Evolutionary conservation across 2,888 invertebrate genomes (phyloP).

Genomic region (Alcis repandata): DNA sequence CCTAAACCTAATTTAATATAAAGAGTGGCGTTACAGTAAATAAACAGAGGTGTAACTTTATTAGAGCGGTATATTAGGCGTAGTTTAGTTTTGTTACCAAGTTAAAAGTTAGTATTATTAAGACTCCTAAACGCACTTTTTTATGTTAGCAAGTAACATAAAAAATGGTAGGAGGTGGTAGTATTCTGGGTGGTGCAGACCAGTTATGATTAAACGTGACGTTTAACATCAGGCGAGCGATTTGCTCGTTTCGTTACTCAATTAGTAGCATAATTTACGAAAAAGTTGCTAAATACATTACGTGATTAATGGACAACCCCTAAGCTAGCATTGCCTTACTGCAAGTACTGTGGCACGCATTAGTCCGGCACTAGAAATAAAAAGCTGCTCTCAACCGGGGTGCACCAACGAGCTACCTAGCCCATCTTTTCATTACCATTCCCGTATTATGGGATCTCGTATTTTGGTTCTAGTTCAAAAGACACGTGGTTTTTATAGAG

Average conservation of each 20-base stretch:
- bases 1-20: constrained; percentile 25
- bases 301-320: too few species aligned
- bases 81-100: neutral
- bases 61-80: neutral
- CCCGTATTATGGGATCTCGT: constrained; percentile 11
- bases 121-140: too few species aligned
- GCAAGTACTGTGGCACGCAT: constrained; percentile 40
- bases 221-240: too few species aligned
- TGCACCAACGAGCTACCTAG: constrained; percentile 55
- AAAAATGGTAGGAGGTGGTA: too few species aligned
- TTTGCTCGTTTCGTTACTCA: too few species aligned
- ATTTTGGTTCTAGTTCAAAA: constrained; percentile 1
- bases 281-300: too few species aligned
- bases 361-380: constrained; percentile 56
- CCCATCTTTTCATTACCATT: constrained; percentile 60
- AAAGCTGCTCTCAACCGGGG: constrained; percentile 52
- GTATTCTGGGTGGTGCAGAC: too few species aligned
- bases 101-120: too few species aligned
- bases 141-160: too few species aligned
- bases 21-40: constrained; percentile 5
- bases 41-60: constrained; percentile 6
- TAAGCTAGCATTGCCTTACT: neutral
- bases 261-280: too few species aligned
- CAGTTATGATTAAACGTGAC: too few species aligned
- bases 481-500: neutral